Base-by-base conservation (phyloP, 92 coral and sea anemone genomes). In the Blastomussa wellsi region DNA sequence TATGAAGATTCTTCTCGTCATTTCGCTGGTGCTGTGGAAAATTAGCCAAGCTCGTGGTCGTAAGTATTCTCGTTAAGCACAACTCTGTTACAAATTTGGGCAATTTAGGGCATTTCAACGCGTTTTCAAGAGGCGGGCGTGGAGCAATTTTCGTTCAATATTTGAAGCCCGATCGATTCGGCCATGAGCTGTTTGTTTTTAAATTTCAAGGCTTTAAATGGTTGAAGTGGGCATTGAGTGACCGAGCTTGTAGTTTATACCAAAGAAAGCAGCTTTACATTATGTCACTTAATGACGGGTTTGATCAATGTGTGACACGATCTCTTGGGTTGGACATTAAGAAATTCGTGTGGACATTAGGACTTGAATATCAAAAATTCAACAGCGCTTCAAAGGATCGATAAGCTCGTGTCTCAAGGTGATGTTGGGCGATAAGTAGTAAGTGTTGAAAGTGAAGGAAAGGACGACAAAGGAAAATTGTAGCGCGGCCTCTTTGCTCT, bases 1-100 rank as follows among this genome's bases (percentile, higher is more conserved):
- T 22, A 77, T 77, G 81, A 77, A 77, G 69, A 15, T n/a, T 52
- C 69, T 77, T 35, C 17, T 53, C 49, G 17, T 53, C 67, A 22
- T 77, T 32, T 19, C 68, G 13, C 81, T 77, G 81, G 67, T 77
- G 47, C 44, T 77, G 17, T 52, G 47, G 67, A 48, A 17, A 8
- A 77, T 35, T 36, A 31, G 47, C 68, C 33, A 14, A 35, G n/a
- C 35, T 33, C 67, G 47, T 35, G 81, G 81, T 5, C 81, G 81
- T 77, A 77, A 77, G 81, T 77, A 77, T 38, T 37, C n/a, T 19
- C 44, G 37, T 35, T 70, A 17, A 14, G 37, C n/a, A 37, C 3
- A 19, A 38, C 75, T 20, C 13, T 37, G 7, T 24, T 26, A 62
- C 68, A 62, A 62, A 44, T 42, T 42, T 74, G 47, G 76, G 76